A percentile compares a stretch with the other conserved stretches of the same genome.
These are phyloP conservation scores for Pseudanteris insignis DNA, from an alignment of 2,888 invertebrate species.

Conservation along the genomic window DNA sequence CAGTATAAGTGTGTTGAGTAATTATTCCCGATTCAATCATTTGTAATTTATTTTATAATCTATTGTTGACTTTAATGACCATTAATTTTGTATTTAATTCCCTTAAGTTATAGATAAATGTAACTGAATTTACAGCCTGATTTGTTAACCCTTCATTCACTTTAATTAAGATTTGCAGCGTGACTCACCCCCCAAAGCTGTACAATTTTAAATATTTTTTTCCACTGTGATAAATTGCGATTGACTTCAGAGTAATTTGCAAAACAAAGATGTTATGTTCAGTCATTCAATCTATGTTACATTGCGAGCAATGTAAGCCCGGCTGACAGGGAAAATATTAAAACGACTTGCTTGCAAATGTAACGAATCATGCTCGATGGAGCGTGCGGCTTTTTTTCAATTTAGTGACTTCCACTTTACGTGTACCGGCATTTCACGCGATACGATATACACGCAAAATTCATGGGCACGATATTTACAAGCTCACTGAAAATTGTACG, in stretches of 20 bases:
- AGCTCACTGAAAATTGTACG: constrained; percentile 1
- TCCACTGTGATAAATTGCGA: too few species aligned
- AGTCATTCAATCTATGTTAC: constrained; percentile 10
- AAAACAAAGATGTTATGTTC: constrained; percentile 9
- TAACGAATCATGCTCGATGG: constrained; percentile 35
- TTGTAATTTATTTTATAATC: too few species aligned
- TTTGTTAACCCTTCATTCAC: constrained; percentile 1
- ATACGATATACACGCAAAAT: constrained; percentile 24
- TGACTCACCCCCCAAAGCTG: too few species aligned
- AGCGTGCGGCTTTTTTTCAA: constrained; percentile 33
- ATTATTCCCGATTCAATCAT: too few species aligned
- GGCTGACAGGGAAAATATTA: constrained; percentile 18
- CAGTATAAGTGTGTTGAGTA: too few species aligned
- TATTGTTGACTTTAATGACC: too few species aligned
- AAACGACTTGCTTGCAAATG: constrained; percentile 26
- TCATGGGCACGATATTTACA: constrained; percentile 9
- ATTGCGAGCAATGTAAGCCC: constrained; percentile 8
- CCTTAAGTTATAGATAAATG: constrained; percentile 29
- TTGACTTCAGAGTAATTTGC: too few species aligned
- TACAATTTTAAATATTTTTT: too few species aligned
- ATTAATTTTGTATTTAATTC: too few species aligned
- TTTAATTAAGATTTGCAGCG: constrained; percentile 26
- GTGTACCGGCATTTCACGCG: constrained; percentile 26
- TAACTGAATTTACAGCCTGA: constrained; percentile 21
- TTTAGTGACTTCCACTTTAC: constrained; percentile 22